Evolutionary conservation across 2,113 vertebrate species (phyloP).

Genomic region (Centropus unirufus): DNA sequence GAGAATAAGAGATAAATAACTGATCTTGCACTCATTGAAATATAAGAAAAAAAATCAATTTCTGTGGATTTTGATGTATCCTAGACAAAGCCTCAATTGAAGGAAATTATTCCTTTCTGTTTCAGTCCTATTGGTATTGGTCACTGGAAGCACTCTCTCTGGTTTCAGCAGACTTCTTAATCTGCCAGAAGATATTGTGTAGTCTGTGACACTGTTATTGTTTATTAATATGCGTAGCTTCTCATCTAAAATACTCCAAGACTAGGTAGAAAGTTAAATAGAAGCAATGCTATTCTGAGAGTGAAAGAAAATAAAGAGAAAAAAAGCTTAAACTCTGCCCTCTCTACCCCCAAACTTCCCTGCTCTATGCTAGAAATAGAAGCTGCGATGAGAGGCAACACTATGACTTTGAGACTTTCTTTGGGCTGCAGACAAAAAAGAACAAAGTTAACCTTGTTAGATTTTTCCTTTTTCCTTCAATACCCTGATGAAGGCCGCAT

Average conservation of each 20-base stretch:
- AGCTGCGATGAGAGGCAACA: not conserved
- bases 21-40: not conserved
- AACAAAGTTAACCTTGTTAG: slow-evolving; percentile 60
- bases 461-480: slow-evolving; percentile 38
- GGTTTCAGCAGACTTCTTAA: not conserved
- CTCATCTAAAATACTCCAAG: not conserved
- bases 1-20: not conserved
- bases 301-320: not conserved
- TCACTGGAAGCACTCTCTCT: not conserved
- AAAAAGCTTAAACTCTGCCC: not conserved
- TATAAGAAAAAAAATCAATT: not conserved
- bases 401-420: slow-evolving; percentile 22
- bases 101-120: not conserved
- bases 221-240: not conserved
- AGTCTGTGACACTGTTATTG: not conserved
- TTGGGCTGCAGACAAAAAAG: slow-evolving; percentile 30
- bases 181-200: not conserved
- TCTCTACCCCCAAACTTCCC: not conserved
- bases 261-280: not conserved
- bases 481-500: slow-evolving; percentile 58
- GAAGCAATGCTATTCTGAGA: not conserved
- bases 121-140: not conserved
- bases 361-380: slow-evolving; percentile 26
- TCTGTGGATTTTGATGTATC: not conserved
- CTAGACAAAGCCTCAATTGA: not conserved